Conservation (phyloP, 2,797 vertebrate species). For the Loris lydekkerianus region DNA sequence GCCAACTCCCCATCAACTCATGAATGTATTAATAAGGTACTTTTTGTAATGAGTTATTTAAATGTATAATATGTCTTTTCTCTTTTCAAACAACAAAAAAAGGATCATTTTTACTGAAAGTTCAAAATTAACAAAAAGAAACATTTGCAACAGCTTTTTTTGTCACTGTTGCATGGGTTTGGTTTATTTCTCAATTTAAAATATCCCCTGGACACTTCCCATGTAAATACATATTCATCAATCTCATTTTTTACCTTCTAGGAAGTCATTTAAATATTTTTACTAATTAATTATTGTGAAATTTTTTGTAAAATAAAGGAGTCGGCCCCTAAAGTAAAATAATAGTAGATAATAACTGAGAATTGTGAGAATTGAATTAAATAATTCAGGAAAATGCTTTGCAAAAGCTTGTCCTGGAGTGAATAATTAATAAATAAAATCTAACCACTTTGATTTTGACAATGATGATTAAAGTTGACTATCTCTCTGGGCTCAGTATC, state of each 20-base stretch:
- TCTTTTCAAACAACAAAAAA: background rate
- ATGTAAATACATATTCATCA: background rate
- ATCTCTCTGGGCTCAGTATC: background rate
- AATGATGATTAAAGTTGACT: slow-evolving; percentile 8
- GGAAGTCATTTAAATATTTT: slow-evolving; percentile 27
- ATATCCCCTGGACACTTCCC: background rate
- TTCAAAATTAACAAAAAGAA: slow-evolving; percentile 54
- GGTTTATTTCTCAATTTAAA: slow-evolving; percentile 47
- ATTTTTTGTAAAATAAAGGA: slow-evolving; percentile 49
- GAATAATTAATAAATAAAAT: slow-evolving; percentile 11
- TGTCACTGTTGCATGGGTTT: background rate
- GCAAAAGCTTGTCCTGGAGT: background rate
- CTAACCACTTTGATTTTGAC: background rate
- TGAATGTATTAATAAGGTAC: background rate
- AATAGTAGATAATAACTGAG: background rate
- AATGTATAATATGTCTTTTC: background rate
- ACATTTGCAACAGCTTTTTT: background rate
- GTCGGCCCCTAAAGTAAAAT: background rate
- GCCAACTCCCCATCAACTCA: background rate
- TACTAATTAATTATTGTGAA: slow-evolving; percentile 9
- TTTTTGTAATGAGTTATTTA: background rate
- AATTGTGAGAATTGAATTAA: slow-evolving; percentile 13
- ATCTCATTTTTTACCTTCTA: slow-evolving; percentile 27
- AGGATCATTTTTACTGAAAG: background rate
- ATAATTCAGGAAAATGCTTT: slow-evolving; percentile 10